Conservation (phyloP, 2,113 vertebrate genomes). For the Aegotheles bennettii region DNA sequence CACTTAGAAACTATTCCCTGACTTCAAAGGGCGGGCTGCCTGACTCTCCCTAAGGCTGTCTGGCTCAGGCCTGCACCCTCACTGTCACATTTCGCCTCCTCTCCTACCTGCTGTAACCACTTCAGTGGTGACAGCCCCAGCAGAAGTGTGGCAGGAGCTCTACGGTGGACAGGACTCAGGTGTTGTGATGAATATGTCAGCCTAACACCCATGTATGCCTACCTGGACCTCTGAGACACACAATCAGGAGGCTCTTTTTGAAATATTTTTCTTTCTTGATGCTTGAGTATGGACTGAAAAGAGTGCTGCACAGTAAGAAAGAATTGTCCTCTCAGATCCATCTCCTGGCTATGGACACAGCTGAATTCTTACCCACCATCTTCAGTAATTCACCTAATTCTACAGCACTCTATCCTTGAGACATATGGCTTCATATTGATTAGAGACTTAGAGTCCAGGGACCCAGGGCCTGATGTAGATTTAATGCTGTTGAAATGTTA, state of each 20-base stretch:
- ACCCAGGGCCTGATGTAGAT: neutral
- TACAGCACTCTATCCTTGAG: neutral
- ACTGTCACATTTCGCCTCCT: neutral
- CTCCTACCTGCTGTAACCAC: neutral
- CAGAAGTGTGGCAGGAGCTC: neutral
- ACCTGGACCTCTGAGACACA: neutral
- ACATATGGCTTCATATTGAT: neutral
- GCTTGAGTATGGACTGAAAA: neutral
- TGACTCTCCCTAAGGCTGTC: neutral
- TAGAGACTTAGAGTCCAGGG: neutral
- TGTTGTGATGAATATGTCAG: neutral
- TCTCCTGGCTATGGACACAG: neutral
- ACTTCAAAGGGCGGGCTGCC: constrained; percentile 32
- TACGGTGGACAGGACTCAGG: neutral
- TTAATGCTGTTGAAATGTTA: neutral
- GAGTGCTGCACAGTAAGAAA: neutral
- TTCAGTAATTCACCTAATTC: neutral
- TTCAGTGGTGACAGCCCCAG: fast-evolving
- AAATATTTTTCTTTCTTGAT: neutral
- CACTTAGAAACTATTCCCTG: constrained; percentile 61
- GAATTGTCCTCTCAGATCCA: neutral
- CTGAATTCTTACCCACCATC: neutral
- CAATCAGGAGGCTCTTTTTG: neutral
- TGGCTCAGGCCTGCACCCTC: neutral
- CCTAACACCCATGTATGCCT: neutral